Evolutionary conservation across 2,888 invertebrate genomes (phyloP), one percentile per base, ranked within the genome.

Genomic region (Anthrax anthrax): DNA sequence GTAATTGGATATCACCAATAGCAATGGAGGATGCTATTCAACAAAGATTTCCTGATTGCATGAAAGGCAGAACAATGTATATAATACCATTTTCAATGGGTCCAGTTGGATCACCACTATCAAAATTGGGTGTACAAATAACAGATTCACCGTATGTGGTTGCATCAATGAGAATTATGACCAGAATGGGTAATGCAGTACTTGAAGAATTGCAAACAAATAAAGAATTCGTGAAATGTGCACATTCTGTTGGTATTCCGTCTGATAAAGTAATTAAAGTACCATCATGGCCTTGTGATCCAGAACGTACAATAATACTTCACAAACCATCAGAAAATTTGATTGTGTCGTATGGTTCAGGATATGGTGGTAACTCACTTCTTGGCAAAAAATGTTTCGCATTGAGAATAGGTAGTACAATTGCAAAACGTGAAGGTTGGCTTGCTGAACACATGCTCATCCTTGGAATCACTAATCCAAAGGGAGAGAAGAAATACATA

Each of bases 381-480:
- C 71, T 97, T 44, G 97, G 97, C 37, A 98, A 98, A 72, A 98
- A 98, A 64, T 98, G 97, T 63, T 89, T 98, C 59, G 97, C 97
- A 2, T 75, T 98, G 2, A 78, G 98, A 50, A 83, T 98, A 49
- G 98, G 97, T 0, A 94, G 94, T 2, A 92, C 88, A 14, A 82
- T 98, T 56, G 98, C 94, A 3, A 78, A 81, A 53, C 75, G 84
- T 14, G 96, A 98, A 65, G 96, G 96, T 4, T 98, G 98, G 97
- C 73, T 98, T 37, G 98, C 98, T 2, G 98, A 98, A 63, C 98
- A 98, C 62, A 98, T 98, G 98, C 73, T 98, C 72, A 96, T 97
- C 61, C 75, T 97, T 54, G 95, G 96, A 41, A 81, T 97, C 50
- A 96, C 96, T 0, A 88, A 89, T 67, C 88, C 90, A 0, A 71